Base-by-base conservation (phyloP, 2,888 invertebrate genomes). In the Mesochorus sp. region DNA sequence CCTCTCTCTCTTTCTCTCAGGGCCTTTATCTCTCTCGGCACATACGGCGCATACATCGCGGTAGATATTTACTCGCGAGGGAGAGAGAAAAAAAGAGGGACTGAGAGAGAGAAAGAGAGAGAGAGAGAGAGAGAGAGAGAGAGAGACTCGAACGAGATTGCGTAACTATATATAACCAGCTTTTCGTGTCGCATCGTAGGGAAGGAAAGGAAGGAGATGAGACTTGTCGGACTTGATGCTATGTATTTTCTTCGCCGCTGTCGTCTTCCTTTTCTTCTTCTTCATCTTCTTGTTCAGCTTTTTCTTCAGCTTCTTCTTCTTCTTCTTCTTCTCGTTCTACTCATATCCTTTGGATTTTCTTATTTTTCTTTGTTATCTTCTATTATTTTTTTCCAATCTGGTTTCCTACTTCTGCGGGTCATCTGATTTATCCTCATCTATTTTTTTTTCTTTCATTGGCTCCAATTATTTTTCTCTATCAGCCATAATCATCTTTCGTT, bases 111-210 rank as follows among this genome's bases (percentile, higher is more conserved):
- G 37, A 61, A 28, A 57, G 21, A 55, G 21, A 49, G 53, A 67
- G 59, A 47, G 8, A 14, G 42, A 55, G 42, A 42, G 31, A 53
- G 31, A 10, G 61, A 26, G 21, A 49, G 39, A 53, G 47, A 47
- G 26, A 44, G 57, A 75, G 72, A 61, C 28, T 42, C 39, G 51
- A 37, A 44, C 59, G 34, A 74, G 55, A 79, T 82, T 81, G 80
- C 81, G 80, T 81, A 82, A 82, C 76, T 70, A 66, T 44, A n/a
- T n/a, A 73, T 44, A 81, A 80, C 80, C 75, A 80, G 76, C 82
- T 81, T 82, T 82, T 68, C 76, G 73, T 70, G 61, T 75, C 72
- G 68, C 44, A 51, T 24, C 49, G 39, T 34, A 42, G 62, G 47
- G 19, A 67, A 42, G 47, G 4, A 12, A 57, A 49, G 47, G 59